phyloP scores from a whole-genome alignment of 2,797 vertebrate genomes.

The Lerista edwardsae region DNA sequence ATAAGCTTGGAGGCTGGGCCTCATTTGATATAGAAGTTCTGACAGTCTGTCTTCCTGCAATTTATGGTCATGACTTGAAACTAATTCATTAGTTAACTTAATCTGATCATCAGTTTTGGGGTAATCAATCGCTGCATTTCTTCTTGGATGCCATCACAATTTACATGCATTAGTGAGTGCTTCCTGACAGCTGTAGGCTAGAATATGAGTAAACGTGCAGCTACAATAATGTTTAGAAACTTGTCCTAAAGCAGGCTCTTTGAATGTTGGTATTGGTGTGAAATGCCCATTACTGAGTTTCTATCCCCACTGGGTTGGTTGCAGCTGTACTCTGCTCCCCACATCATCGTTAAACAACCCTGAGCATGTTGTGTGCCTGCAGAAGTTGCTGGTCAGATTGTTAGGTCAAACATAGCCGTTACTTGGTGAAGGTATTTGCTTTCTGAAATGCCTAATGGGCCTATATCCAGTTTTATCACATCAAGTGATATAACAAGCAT shows the following conservation, averaged over 20 bases:
- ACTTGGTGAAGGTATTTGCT: neutral
- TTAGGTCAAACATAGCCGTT: neutral
- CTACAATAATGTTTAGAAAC: no score
- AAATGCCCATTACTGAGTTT: no score
- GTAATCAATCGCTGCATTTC: neutral
- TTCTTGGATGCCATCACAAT: neutral
- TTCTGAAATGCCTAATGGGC: neutral
- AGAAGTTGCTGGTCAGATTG: neutral
- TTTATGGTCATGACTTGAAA: neutral
- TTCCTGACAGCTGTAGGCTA: no score
- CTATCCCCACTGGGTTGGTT: neutral
- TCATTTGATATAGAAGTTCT: neutral
- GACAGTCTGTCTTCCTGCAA: neutral
- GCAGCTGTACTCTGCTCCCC: neutral
- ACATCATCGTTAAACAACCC: neutral
- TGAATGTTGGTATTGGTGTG: no score
- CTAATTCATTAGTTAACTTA: neutral
- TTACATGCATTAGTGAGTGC: neutral
- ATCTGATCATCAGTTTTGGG: neutral
- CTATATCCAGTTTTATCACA: neutral
- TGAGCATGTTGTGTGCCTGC: neutral
- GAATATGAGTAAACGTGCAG: no score
- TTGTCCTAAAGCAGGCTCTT: no score
- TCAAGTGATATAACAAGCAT: neutral
- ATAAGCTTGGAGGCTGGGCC: neutral